Base-by-base conservation (phyloP, 1,140 invertebrate species). In the Chlorops oryzae region DNA sequence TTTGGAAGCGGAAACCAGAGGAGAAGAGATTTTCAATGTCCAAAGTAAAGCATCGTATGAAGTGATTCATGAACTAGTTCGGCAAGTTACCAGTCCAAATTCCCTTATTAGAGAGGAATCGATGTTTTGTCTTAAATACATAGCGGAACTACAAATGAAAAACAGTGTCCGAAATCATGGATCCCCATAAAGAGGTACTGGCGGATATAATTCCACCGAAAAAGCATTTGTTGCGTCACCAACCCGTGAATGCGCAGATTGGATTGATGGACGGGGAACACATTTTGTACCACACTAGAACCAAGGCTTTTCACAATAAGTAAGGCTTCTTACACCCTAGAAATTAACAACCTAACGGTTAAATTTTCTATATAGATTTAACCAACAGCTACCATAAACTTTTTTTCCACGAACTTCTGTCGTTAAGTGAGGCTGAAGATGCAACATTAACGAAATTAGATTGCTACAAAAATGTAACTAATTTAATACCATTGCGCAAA, bases 211-310 rank as follows among this genome's bases (percentile, higher is more conserved):
- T 98, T 47, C 93, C 93, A 4, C 93, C 93, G 0, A 94, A 92
- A 71, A 96, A 97, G 68, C 92, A 96, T 75, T 74, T 95, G 12
- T 76, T 97, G 0, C 78, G 90, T 32, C 93, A 96, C 74, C 94
- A 97, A 62, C 92, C 94, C 0, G 90, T 91, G 0, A 94, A 94
- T 66, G 90, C 91, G 10, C 94, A 98, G 74, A 96, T 98, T 71
- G 95, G 94, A 17, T 73, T 98, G 1, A 94, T 98, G 88, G 93
- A 97, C 69, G 94, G n/a, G 94, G 1, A 96, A 95, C 50, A 96
- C 92, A 7, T 98, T 98, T 65, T 98, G 94, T 63, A 94, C 92
- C 0, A 94, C 90, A 5, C 72, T 98, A 5, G 85, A 85, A 53
- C 95, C 94, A 0, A 77, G 90, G 49, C 76, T 98, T 0, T 97